Base-by-base conservation (phyloP, 2,797 vertebrate species). In the Sebastes alutus region DNA sequence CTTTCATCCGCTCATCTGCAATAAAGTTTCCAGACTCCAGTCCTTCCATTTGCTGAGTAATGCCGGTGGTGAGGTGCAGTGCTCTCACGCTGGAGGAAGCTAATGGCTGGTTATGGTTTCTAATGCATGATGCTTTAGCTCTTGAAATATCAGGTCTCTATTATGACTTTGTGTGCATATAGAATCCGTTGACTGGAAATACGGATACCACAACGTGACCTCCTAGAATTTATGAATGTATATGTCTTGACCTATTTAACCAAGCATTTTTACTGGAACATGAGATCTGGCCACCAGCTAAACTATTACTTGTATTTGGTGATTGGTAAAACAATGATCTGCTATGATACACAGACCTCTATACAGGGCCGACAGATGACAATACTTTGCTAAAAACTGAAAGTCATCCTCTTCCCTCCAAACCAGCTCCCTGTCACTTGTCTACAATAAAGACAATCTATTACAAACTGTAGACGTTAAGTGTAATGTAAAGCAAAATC, bases 91-190 rank as follows among this genome's bases (percentile, higher is more conserved):
- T 35, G 76, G 66, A 79, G 77, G 59, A 84, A 75, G 78, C 89
- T 92, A 94, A 93, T 92, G 89, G 89, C 82, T 85, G 82, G 88
- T 90, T 91, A 87, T 86, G 90, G 86, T 87, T 85, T 78, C 83
- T 88, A 93, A 89, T 93, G 86, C 78, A 77, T 9, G 75, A 65
- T 77, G 83, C 84, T 85, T 30, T 62, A 81, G 84, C 83, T 83
- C 85, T 75, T 76, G 22, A 85, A 83, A 88, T 71, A 80, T 54
- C 70, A 75, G 65, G 49, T 80, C 79, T 88, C 88, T 83, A 82
- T 90, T 83, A 87, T 38, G 33, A 58, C 58, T 12, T 1, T 32
- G 65, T 25, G 56, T 27, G 76, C 71, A 18, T 78, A 81, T 61
- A 46, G 67, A 70, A 46, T 74, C 76, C 67, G 38, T 54, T 83